Base-by-base conservation (phyloP, 2,113 vertebrate genomes). In the Phyllostomus discolor region DNA sequence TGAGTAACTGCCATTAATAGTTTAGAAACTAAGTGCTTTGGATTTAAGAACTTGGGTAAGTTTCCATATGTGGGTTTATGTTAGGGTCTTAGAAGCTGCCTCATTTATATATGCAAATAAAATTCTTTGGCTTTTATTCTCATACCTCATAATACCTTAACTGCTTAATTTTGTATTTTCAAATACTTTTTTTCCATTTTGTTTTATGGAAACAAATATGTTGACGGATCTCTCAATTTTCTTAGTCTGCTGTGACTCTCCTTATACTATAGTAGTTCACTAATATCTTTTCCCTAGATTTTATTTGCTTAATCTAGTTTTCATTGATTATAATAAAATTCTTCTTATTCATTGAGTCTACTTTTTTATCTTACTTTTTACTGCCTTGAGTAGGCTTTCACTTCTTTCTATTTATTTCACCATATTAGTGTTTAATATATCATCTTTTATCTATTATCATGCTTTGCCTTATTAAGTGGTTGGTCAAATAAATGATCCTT, bases 101-200 rank as follows among this genome's bases (percentile, higher is more conserved):
- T 19, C 15, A n/a, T 67, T 83, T 92, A 75, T 52, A 26, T 9
- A 52, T n/a, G 62, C 10, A 48, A 76, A 73, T 92, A 87, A 59
- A 95, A 57, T 76, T 79, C 15, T 76, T 54, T 82, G 72, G 9
- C 54, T 76, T 90, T 92, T 84, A 79, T 43, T 84, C 10, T 73
- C 33, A 75, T 5, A 82, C 17, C 10, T 95, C 28, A 69, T 92
- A 90, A 57, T 84, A 66, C 33, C 6, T 67, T 82, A 38, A 88
- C 75, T 57, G 22, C 20, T 50, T 84, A 50, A 79, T 90, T 90
- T 90, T 64, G 57, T 35, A 92, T 48, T 96, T 90, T 96, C 4
- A 72, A 14, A 10, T 83, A 50, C 64, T 75, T 88, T 88, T 88
- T 73, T 78, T 4, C 22, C 46, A 76, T 48, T 91, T 81, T 64